Percentiles rank a stretch among this genome's conserved stretches.
phyloP scores from a whole-genome alignment of 2,888 invertebrate genomes.

The Leucoptera coffeella region DNA sequence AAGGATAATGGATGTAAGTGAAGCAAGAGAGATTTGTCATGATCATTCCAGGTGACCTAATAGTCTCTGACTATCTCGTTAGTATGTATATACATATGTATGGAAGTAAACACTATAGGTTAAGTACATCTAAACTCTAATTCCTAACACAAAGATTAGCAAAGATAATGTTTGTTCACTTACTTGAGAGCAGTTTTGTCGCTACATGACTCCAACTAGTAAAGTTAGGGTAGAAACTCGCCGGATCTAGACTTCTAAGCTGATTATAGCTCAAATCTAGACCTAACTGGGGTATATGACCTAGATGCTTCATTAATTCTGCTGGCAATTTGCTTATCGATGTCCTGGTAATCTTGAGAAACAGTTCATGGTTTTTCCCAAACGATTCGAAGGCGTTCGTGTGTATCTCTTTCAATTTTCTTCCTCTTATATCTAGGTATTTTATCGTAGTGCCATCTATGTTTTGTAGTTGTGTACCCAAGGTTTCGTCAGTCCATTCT shows the following conservation, averaged over 20 bases:
- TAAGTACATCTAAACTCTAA: too few species aligned
- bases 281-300: constrained; percentile 72
- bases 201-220: constrained; percentile 84
- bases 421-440: constrained; percentile 74
- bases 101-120: too few species aligned
- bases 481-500: constrained; percentile 65
- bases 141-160: too few species aligned
- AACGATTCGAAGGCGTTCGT: constrained; percentile 72
- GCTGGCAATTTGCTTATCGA: constrained; percentile 73
- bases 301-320: constrained; percentile 70
- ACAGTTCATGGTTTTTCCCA: constrained; percentile 67
- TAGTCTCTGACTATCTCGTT: too few species aligned
- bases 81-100: too few species aligned
- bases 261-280: constrained; percentile 79
- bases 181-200: constrained; percentile 77
- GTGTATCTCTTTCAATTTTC: constrained; percentile 65
- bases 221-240: constrained; percentile 80
- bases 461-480: constrained; percentile 71
- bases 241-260: constrained; percentile 72
- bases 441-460: constrained; percentile 73
- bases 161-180: too few species aligned
- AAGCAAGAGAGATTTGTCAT: too few species aligned
- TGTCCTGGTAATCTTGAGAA: constrained; percentile 71
- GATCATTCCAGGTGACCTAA: too few species aligned
- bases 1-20: too few species aligned